These are phyloP conservation scores for Ichneumoninae sp. DNA, from an alignment of 2,888 invertebrate species.

Conservation along the genomic window DNA sequence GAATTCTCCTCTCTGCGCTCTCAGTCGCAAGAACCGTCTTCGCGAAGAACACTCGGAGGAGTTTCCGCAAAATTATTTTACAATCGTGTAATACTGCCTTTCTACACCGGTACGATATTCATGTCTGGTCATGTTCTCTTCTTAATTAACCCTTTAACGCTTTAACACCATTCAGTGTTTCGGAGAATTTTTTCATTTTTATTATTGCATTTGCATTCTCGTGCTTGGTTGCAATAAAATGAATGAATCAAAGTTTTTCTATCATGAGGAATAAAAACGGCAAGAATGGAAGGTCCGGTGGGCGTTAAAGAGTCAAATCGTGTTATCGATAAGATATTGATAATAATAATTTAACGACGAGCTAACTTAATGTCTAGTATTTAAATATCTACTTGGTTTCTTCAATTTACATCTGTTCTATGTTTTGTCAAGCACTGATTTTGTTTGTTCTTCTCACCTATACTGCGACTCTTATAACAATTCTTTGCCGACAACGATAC, in stretches of 20 bases:
- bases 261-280: neutral
- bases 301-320: conserved; percentile 11
- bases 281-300: neutral
- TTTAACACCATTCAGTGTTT: conserved; percentile 1
- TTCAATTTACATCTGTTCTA: conserved; percentile 52
- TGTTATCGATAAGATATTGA: conserved; percentile 48
- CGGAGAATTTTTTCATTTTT: neutral
- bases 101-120: conserved; percentile 49
- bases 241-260: neutral
- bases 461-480: conserved; percentile 47
- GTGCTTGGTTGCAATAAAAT: neutral
- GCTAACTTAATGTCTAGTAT: conserved; percentile 36
- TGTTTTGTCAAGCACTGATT: conserved; percentile 43
- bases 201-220: neutral
- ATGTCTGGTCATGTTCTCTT: conserved; percentile 23
- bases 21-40: conserved; percentile 2
- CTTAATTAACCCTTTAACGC: conserved; percentile 41
- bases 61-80: conserved; percentile 36
- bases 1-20: neutral
- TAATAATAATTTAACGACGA: conserved; percentile 65
- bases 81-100: conserved; percentile 55
- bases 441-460: conserved; percentile 33
- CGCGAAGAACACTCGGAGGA: neutral
- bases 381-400: conserved; percentile 50
- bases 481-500: conserved; percentile 86